Evolutionary conservation across 2,888 invertebrate genomes (phyloP).

Genomic region (Amiota communis): DNA sequence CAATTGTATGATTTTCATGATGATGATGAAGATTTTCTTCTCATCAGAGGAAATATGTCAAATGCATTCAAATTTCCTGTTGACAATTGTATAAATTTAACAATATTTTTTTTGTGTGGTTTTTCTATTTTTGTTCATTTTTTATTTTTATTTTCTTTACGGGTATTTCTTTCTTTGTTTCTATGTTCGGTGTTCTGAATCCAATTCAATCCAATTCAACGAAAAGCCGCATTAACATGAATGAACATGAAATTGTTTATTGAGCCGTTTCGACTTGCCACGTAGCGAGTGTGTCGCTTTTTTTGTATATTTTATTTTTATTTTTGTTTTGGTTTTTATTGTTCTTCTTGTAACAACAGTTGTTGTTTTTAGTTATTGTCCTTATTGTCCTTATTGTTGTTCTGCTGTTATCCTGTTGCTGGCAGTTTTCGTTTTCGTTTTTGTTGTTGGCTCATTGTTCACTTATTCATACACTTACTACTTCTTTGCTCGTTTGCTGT

Average conservation of each 20-base stretch:
- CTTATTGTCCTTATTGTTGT: not conserved
- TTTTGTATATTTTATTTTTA: too few relatives aligned
- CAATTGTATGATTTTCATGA: too few relatives aligned
- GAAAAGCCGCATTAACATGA: conserved; percentile 51
- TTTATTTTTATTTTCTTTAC: too few relatives aligned
- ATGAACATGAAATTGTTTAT: conserved; percentile 61
- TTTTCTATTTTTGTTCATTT: too few relatives aligned
- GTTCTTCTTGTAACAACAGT: not conserved
- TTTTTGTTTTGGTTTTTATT: conserved; percentile 11
- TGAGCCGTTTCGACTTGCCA: conserved; percentile 41
- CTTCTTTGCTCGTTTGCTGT: conserved; percentile 2
- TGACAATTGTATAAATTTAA: too few relatives aligned
- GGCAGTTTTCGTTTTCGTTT: not conserved
- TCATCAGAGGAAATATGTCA: too few relatives aligned
- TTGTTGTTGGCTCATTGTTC: conserved; percentile 8
- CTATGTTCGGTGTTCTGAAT: not conserved
- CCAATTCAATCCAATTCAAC: not conserved
- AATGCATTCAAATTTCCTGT: too few relatives aligned
- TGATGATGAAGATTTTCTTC: too few relatives aligned
- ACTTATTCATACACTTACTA: too few relatives aligned
- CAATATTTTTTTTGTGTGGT: too few relatives aligned
- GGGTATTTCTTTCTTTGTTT: too few relatives aligned
- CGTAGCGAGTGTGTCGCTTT: not conserved
- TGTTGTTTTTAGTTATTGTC: not conserved
- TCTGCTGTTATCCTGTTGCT: not conserved